Evolutionary conservation across 2,797 vertebrate species (phyloP).

Genomic region (Phyllotis vaccarum): DNA sequence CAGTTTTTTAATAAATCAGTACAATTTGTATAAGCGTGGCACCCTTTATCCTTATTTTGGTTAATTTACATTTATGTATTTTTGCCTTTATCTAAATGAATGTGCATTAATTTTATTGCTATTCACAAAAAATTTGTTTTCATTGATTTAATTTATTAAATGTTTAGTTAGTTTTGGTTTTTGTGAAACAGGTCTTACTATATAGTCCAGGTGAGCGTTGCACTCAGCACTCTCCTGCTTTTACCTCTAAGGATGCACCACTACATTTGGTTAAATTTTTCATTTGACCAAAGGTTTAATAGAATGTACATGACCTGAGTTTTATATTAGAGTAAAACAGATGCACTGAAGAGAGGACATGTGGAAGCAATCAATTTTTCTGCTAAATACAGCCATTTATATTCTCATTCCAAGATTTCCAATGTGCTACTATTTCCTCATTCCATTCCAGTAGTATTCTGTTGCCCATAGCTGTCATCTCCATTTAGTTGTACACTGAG

Average conservation of each 20-base stretch:
- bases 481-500: background rate
- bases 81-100: background rate
- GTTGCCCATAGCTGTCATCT: background rate
- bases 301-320: background rate
- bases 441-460: background rate
- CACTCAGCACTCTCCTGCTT: background rate
- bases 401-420: background rate
- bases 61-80: background rate
- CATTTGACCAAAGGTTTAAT: background rate
- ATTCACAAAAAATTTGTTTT: background rate
- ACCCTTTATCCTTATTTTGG: background rate
- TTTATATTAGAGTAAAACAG: conserved; percentile 13
- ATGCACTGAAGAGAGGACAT: background rate
- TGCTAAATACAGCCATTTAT: background rate
- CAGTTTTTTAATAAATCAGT: background rate
- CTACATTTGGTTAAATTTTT: background rate
- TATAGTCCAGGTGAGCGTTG: background rate
- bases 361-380: background rate
- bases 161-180: background rate
- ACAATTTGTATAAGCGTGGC: background rate
- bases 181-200: background rate
- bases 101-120: conserved; percentile 13
- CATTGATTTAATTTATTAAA: background rate
- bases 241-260: background rate
- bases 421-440: background rate